Conservation (phyloP, 1,140 invertebrate species). For the Rhynchophorus ferrugineus region DNA sequence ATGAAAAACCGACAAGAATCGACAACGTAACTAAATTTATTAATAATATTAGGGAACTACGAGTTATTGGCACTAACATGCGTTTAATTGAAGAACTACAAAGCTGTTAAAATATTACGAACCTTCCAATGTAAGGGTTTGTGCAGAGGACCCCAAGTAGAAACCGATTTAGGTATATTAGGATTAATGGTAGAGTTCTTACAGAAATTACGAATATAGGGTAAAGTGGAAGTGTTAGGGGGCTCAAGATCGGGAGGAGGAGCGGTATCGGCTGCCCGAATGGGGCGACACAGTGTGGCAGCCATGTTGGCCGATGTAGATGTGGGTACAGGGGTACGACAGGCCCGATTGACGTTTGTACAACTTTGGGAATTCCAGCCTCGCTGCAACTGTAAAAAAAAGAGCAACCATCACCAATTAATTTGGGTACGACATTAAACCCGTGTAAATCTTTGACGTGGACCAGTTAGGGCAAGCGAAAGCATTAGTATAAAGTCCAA, state of each 20-base stretch:
- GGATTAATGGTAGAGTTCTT: constrained; percentile 45
- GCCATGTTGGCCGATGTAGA: constrained; percentile 41
- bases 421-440: not conserved
- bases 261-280: constrained; percentile 26
- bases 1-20: too few relatives aligned
- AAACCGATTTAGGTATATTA: constrained; percentile 57
- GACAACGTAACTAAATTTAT: too few relatives aligned
- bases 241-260: constrained; percentile 33
- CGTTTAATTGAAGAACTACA: constrained; percentile 25
- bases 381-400: constrained; percentile 43
- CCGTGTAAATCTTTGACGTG: not conserved
- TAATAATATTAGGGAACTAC: too few relatives aligned
- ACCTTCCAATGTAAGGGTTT: constrained; percentile 61
- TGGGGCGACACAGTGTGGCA: constrained; percentile 39
- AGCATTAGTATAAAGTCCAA: constrained; percentile 30
- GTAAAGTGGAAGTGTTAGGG: constrained; percentile 45
- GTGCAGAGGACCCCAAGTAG: constrained; percentile 58
- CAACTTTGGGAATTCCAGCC: constrained; percentile 43
- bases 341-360: constrained; percentile 38
- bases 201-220: constrained; percentile 50
- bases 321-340: constrained; percentile 35
- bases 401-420: constrained; percentile 32
- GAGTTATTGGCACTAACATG: constrained; percentile 8
- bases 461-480: constrained; percentile 15
- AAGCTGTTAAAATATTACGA: constrained; percentile 43